A percentile compares a stretch with the other conserved stretches of the same genome.
phyloP scores from a whole-genome alignment of 1,140 invertebrate genomes.

The Marisa cornuarietis region DNA sequence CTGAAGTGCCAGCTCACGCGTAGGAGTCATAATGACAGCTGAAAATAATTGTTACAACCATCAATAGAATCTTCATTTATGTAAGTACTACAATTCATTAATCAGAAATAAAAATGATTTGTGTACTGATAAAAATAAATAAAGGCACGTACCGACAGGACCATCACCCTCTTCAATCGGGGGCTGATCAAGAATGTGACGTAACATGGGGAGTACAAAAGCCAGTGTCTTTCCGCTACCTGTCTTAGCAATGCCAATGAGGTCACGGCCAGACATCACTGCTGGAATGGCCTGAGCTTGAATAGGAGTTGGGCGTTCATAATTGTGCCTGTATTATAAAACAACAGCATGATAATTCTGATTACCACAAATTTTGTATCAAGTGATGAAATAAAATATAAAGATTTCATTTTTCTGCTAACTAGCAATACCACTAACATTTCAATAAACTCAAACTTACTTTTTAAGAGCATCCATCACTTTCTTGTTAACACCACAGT shows the following conservation, averaged over 20 bases:
- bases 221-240: conserved; percentile 99
- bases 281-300: conserved; percentile 98
- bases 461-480: conserved; percentile 94
- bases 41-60: conserved; percentile 21
- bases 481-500: conserved; percentile 97
- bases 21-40: conserved; percentile 95
- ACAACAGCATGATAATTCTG: background rate
- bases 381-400: background rate
- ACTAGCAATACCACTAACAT: background rate
- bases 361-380: background rate
- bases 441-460: conserved; percentile 49
- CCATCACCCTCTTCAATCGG: conserved; percentile 94
- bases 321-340: conserved; percentile 73
- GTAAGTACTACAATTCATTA: too few species aligned
- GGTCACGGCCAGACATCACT: conserved; percentile 96
- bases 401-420: background rate
- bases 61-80: too few species aligned
- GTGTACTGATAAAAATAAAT: too few species aligned
- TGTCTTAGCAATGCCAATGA: conserved; percentile 99
- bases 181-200: conserved; percentile 96
- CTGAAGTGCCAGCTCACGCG: conserved; percentile 98
- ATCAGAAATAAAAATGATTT: too few species aligned
- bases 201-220: conserved; percentile 97
- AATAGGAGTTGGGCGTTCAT: conserved; percentile 98
- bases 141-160: conserved; percentile 77